A percentile compares a stretch with the other conserved stretches of the same genome.
These are phyloP conservation scores for Micromussa lordhowensis DNA, from an alignment of 92 coral and sea anemone species.

Conservation along the genomic window DNA sequence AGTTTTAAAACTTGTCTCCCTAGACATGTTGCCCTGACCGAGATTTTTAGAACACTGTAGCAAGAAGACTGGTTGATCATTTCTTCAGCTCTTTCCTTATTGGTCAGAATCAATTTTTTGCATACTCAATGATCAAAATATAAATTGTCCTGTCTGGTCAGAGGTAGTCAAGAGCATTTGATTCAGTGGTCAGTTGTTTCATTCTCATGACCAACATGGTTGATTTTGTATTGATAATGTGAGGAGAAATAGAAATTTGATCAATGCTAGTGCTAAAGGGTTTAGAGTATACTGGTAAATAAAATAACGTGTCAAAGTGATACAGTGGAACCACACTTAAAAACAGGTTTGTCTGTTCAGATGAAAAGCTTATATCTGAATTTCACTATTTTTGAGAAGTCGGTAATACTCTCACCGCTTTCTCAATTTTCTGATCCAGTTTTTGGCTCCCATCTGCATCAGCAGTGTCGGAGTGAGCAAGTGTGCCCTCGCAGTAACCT, in stretches of 20 bases:
- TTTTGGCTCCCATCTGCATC: too few species aligned
- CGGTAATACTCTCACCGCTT: too few species aligned
- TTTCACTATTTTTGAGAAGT: too few species aligned
- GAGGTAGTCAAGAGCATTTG: neutral
- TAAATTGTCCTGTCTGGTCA: neutral
- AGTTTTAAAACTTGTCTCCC: too few species aligned
- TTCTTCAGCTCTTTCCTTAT: neutral
- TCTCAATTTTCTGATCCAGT: too few species aligned
- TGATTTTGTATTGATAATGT: neutral
- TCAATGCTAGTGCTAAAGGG: neutral
- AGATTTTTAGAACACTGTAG: neutral
- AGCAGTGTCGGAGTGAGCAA: too few species aligned
- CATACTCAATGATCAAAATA: neutral
- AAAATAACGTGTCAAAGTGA: neutral
- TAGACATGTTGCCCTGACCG: neutral
- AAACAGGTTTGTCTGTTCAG: neutral
- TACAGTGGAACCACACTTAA: neutral
- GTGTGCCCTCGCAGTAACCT: neutral
- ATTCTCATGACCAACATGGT: neutral
- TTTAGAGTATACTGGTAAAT: neutral
- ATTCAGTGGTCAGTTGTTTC: neutral
- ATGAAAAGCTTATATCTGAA: too few species aligned
- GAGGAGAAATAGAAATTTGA: neutral
- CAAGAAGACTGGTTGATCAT: neutral
- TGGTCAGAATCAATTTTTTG: neutral